A percentile compares a stretch with the other conserved stretches of the same genome.
These are phyloP conservation scores for Drosophila novamexicana DNA, from an alignment of 1,140 invertebrate genomes.

Conservation along the genomic window DNA sequence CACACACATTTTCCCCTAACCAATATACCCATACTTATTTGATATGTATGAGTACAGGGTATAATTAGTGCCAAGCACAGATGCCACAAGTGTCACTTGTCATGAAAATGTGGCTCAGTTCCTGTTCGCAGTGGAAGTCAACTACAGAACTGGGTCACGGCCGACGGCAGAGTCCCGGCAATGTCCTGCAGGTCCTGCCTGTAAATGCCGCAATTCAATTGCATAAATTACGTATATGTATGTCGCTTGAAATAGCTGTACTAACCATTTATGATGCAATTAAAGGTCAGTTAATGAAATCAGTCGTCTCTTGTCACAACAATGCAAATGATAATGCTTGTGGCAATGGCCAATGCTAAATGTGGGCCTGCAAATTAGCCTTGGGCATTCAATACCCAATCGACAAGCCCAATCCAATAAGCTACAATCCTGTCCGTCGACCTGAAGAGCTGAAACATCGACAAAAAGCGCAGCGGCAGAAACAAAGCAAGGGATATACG, in stretches of 20 bases:
- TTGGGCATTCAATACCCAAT: slow-evolving; percentile 11
- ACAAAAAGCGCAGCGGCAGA: not conserved
- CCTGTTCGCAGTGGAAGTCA: not conserved
- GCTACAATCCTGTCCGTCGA: not conserved
- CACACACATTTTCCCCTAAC: too few relatives aligned
- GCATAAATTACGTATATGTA: slow-evolving; percentile 18
- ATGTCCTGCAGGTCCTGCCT: not conserved
- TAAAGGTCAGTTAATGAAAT: slow-evolving; percentile 36
- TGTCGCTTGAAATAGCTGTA: slow-evolving; percentile 11
- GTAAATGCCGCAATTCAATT: slow-evolving; percentile 12
- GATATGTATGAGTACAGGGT: not conserved
- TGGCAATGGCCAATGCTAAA: not conserved
- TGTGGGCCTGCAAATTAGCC: slow-evolving; percentile 8
- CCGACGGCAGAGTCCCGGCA: not conserved
- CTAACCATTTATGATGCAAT: slow-evolving; percentile 38
- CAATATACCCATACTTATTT: not conserved
- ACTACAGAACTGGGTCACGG: slow-evolving; percentile 6
- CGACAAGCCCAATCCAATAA: slow-evolving; percentile 13
- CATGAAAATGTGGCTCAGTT: not conserved
- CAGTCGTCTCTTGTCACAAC: slow-evolving; percentile 10
- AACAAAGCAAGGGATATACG: not conserved
- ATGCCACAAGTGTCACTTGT: slow-evolving; percentile 6
- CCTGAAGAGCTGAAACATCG: not conserved
- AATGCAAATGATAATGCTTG: not conserved
- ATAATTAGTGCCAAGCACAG: not conserved